A percentile compares a stretch with the other conserved stretches of the same genome.
Evolutionary conservation across 2,113 vertebrate species (phyloP).

Genomic region (Pyrgilauda ruficollis): DNA sequence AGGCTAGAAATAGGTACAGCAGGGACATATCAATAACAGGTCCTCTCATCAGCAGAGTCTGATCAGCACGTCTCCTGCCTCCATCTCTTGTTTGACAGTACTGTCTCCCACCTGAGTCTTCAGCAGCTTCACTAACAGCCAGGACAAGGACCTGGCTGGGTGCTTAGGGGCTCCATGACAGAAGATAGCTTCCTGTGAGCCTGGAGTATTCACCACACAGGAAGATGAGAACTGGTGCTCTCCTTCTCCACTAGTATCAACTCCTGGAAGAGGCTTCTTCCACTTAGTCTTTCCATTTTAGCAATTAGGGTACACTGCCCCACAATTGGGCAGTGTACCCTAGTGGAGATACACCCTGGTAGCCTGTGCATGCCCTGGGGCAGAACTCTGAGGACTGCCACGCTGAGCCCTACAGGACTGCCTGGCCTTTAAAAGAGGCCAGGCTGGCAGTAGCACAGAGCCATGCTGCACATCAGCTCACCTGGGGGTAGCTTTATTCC

Average conservation of each 20-base stretch:
- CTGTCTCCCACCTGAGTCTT: background rate
- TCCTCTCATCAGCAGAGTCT: background rate
- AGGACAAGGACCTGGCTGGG: background rate
- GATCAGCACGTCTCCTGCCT: background rate
- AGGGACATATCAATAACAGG: background rate
- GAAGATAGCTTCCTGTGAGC: background rate
- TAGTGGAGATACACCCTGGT: background rate
- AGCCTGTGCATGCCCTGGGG: background rate
- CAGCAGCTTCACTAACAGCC: background rate
- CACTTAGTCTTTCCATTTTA: background rate
- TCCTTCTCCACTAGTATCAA: background rate
- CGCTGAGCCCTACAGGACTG: background rate
- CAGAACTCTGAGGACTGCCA: background rate
- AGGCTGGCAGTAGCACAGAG: background rate
- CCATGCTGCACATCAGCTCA: background rate
- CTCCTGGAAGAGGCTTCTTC: background rate
- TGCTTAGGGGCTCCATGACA: background rate
- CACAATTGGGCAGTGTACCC: background rate
- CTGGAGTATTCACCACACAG: background rate
- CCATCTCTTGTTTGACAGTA: background rate
- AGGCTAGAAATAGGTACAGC: background rate
- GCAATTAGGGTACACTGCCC: background rate
- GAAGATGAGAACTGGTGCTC: background rate
- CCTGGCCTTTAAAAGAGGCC: background rate
- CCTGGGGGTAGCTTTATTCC: background rate